These are phyloP conservation scores for Scrobipalpa costella DNA, from an alignment of 2,888 invertebrate genomes.

Conservation along the genomic window DNA sequence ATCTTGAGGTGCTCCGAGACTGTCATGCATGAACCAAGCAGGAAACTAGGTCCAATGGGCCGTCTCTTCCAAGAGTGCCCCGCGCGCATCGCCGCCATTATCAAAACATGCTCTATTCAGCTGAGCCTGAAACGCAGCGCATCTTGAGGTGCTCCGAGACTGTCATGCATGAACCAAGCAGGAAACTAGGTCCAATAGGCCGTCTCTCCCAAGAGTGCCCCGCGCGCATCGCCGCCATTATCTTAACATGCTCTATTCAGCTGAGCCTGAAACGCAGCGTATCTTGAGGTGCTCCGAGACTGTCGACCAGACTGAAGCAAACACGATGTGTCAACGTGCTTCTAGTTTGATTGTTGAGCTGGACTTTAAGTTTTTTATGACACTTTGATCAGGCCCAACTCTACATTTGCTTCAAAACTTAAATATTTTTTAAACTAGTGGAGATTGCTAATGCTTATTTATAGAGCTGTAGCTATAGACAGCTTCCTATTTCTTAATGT, in stretches of 20 bases:
- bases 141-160: background rate
- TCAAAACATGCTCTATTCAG: slow-evolving; percentile 56
- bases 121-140: slow-evolving; percentile 59
- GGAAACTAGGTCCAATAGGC: slow-evolving; percentile 77
- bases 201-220: slow-evolving; percentile 75
- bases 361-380: too few relatives aligned
- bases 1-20: background rate
- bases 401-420: too few relatives aligned
- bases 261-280: slow-evolving; percentile 59
- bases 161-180: too few relatives aligned
- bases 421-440: too few relatives aligned
- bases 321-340: too few relatives aligned
- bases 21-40: too few relatives aligned
- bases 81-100: slow-evolving; percentile 63
- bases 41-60: slow-evolving; percentile 62
- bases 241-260: slow-evolving; percentile 56
- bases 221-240: slow-evolving; percentile 64
- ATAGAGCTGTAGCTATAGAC: too few relatives aligned
- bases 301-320: too few relatives aligned
- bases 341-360: too few relatives aligned
- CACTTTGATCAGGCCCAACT: too few relatives aligned
- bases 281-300: background rate
- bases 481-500: too few relatives aligned
- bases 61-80: slow-evolving; percentile 75
- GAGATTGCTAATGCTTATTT: too few relatives aligned